Evolutionary conservation across 2,888 invertebrate species (phyloP).

Genomic region (Aricia artaxerxes): DNA sequence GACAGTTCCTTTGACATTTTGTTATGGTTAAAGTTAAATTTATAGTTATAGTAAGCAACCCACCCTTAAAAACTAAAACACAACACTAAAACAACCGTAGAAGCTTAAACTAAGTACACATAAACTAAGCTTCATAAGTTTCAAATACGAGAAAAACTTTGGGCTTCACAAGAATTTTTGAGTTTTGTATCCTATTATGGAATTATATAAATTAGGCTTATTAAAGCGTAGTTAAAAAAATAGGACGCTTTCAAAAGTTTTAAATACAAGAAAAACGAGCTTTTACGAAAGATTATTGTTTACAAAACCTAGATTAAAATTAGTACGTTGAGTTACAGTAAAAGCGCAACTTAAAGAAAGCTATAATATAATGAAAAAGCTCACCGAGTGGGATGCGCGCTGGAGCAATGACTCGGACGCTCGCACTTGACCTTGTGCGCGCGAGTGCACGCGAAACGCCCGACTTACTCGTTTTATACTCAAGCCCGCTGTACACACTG

Average conservation of each 20-base stretch:
- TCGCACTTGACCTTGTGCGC: slow-evolving; percentile 75
- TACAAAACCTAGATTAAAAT: neutral
- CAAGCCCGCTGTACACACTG: slow-evolving; percentile 53
- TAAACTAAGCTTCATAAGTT: neutral
- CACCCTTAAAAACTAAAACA: no score
- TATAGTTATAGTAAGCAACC: no score
- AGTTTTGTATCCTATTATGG: no score
- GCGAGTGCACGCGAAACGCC: slow-evolving; percentile 73
- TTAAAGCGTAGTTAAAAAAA: no score
- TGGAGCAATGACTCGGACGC: slow-evolving; percentile 74
- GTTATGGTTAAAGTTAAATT: no score
- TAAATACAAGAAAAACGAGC: neutral
- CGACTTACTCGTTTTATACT: slow-evolving; percentile 74
- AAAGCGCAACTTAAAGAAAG: slow-evolving; percentile 17
- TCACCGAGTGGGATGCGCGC: slow-evolving; percentile 42
- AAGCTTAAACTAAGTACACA: neutral
- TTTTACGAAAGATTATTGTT: neutral
- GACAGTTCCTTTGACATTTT: no score
- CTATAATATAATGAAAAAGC: slow-evolving; percentile 15
- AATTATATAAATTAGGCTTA: no score
- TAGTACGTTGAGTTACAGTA: neutral
- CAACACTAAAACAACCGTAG: neutral
- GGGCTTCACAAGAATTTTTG: neutral
- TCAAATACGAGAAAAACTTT: neutral
- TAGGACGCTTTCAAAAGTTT: neutral